These are phyloP conservation scores for Pogonocherus hispidulus DNA, from an alignment of 2,888 invertebrate species.

Conservation along the genomic window DNA sequence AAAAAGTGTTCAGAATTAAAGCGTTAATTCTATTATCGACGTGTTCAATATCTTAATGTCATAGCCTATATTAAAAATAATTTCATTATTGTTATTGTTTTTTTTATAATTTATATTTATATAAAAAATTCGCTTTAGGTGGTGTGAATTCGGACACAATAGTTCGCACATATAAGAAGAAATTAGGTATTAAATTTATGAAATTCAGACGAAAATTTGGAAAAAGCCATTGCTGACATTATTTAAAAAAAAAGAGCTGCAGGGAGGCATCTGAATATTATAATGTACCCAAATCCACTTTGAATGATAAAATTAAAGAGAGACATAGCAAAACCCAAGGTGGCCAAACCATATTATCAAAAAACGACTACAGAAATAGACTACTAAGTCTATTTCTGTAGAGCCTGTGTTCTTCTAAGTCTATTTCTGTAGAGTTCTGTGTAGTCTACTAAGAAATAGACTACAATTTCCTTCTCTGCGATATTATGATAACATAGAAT, in stretches of 20 bases:
- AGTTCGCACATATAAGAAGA: background rate
- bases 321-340: background rate
- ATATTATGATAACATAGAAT: background rate
- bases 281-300: background rate
- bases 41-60: background rate
- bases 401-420: no score
- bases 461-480: background rate
- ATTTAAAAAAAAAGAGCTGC: background rate
- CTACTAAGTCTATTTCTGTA: no score
- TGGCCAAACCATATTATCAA: background rate
- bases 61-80: conserved; percentile 6
- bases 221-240: background rate
- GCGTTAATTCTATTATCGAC: no score
- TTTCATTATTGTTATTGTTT: conserved; percentile 1
- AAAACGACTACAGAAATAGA: background rate
- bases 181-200: background rate
- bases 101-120: conserved; percentile 1
- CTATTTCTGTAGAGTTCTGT: no score
- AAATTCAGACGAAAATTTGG: background rate
- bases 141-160: no score
- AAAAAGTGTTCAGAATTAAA: background rate
- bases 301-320: background rate
- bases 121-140: background rate
- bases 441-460: background rate
- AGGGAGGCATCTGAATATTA: background rate